A percentile compares a stretch with the other conserved stretches of the same genome.
phyloP scores from a whole-genome alignment of 2,888 invertebrate species.

The Punctoribates punctum region DNA sequence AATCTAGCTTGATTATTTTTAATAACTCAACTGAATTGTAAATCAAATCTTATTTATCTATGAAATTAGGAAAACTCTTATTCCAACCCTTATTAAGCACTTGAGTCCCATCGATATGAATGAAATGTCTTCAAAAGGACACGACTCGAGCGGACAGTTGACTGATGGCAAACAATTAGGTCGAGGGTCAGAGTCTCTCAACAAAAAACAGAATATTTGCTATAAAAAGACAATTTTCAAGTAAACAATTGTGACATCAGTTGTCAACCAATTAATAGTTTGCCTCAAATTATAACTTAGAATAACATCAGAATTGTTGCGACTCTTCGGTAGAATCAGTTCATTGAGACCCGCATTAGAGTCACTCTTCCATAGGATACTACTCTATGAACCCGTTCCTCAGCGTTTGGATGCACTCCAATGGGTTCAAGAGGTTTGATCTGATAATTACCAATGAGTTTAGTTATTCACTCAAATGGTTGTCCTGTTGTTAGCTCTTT shows the following conservation, averaged over 20 bases:
- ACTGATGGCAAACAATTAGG: slow-evolving; percentile 20
- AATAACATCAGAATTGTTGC: slow-evolving; percentile 81
- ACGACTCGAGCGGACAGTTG: neutral
- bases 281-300: slow-evolving; percentile 56
- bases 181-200: neutral
- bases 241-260: neutral
- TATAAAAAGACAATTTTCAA: slow-evolving; percentile 17
- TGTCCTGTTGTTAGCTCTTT: slow-evolving; percentile 58
- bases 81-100: neutral
- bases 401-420: slow-evolving; percentile 80
- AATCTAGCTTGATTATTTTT: too few relatives aligned
- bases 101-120: neutral
- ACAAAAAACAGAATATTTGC: neutral
- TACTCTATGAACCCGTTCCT: slow-evolving; percentile 77
- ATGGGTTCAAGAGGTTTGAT: slow-evolving; percentile 67
- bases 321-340: slow-evolving; percentile 79
- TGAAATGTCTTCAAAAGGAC: neutral
- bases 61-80: neutral
- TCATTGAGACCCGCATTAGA: slow-evolving; percentile 79
- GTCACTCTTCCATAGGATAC: slow-evolving; percentile 86
- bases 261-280: too few relatives aligned
- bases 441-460: too few relatives aligned
- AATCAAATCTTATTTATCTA: too few relatives aligned
- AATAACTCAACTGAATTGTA: too few relatives aligned
- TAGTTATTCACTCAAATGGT: neutral